Base-by-base conservation (phyloP, 1,140 invertebrate genomes). In the Ganaspis sp. region DNA sequence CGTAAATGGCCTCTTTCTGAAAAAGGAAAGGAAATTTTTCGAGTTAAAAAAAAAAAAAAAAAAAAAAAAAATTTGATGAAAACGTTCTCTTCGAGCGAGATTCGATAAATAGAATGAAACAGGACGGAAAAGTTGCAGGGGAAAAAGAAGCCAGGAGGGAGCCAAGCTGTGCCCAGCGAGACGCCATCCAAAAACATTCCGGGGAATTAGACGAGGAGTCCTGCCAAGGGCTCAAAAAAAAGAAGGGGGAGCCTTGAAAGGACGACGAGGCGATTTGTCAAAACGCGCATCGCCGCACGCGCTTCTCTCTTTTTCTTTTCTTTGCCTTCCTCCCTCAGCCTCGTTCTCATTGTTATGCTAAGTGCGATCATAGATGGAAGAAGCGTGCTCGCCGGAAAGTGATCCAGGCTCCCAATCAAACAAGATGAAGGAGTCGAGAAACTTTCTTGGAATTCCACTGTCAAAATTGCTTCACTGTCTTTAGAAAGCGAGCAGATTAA, bases 141-240 rank as follows among this genome's bases (percentile, higher is more conserved):
- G 73, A 80, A 73, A 76, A 77, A 69, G 37, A 74, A 58, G 17
- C 38, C 38, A n/a, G 78, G 87, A 85, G 78, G 87, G 87, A 78
- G 87, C 82, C 87, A 88, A 86, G 85, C 87, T 88, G 87, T 76
- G 87, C 86, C 42, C 85, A 86, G 87, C 86, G 84, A 88, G 85
- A 87, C 86, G 77, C 82, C 87, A 81, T 75, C 72, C 82, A 81
- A 88, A 87, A 87, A 88, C 85, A 88, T 88, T 87, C 85, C 87
- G 84, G 77, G 81, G 88, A 89, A 89, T 89, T 89, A 89, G 86
- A 87, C 81, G 84, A 77, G 82, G 78, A 81, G 77, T 80, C 81
- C 58, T 86, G 81, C 78, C 83, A 78, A 80, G 84, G 81, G 81
- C 85, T 82, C 74, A 73, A 76, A 75, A 77, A n/a, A 81, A 80